A percentile compares a stretch with the other conserved stretches of the same genome.
Conservation (phyloP, 2,888 invertebrate species). For the Sipha maydis region DNA sequence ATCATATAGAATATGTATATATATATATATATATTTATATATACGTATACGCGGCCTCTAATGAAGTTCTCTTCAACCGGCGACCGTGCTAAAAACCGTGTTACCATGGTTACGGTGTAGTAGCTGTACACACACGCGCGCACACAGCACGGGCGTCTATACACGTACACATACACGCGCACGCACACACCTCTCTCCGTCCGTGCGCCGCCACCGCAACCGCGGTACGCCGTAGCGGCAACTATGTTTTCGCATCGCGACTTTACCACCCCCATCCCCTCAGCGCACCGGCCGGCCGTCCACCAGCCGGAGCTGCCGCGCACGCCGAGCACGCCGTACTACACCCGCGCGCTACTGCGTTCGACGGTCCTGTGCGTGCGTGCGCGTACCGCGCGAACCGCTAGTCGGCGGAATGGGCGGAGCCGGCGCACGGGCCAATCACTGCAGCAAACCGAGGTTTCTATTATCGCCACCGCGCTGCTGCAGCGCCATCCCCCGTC, state of each 20-base stretch:
- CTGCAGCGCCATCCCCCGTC: not conserved
- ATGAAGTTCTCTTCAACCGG: conserved; percentile 56
- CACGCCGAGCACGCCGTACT: conserved; percentile 1
- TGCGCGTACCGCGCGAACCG: conserved; percentile 4
- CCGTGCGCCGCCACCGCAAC: too few relatives aligned
- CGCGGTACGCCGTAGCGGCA: too few relatives aligned
- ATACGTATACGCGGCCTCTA: conserved; percentile 1
- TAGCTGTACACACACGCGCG: too few relatives aligned
- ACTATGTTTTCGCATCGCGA: too few relatives aligned
- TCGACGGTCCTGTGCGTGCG: not conserved
- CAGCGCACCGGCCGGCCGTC: not conserved
- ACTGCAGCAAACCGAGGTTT: conserved; percentile 62
- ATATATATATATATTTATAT: too few relatives aligned
- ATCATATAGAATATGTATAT: not conserved
- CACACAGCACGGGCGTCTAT: too few relatives aligned
- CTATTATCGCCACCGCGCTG: conserved; percentile 48
- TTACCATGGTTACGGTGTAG: conserved; percentile 46
- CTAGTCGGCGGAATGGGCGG: conserved; percentile 44
- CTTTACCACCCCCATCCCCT: not conserved
- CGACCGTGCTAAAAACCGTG: conserved; percentile 28
- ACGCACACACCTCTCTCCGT: not conserved
- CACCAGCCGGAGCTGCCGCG: too few relatives aligned
- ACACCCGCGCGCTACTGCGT: not conserved
- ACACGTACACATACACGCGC: not conserved
- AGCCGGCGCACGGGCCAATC: conserved; percentile 57